Evolutionary conservation across 2,888 invertebrate genomes (phyloP).

Genomic region (Dasypogon diadema): DNA sequence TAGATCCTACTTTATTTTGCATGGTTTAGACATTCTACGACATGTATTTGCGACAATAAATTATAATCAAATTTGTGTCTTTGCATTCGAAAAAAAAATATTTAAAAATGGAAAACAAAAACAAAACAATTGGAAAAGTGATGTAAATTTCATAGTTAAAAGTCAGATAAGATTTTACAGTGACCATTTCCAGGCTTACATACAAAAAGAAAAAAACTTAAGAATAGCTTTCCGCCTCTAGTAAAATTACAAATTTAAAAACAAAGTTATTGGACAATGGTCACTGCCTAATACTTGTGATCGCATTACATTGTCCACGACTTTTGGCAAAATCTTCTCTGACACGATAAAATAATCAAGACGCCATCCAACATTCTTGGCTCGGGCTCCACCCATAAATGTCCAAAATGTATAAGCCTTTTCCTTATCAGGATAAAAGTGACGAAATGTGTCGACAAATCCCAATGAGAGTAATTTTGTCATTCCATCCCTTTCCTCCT

Average conservation of each 20-base stretch:
- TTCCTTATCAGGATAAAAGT: constrained; percentile 85
- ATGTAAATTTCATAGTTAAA: neutral
- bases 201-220: neutral
- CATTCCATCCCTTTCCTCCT: constrained; percentile 93
- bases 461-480: constrained; percentile 83
- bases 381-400: constrained; percentile 87
- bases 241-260: constrained; percentile 71
- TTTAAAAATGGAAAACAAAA: neutral
- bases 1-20: neutral
- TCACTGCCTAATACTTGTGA: constrained; percentile 90
- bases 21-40: neutral
- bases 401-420: constrained; percentile 96
- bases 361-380: constrained; percentile 96
- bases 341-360: constrained; percentile 96
- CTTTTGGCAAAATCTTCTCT: constrained; percentile 77
- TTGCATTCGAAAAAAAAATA: neutral
- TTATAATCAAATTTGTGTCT: neutral
- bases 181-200: neutral
- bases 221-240: neutral
- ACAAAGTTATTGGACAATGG: constrained; percentile 92
- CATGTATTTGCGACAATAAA: constrained; percentile 1
- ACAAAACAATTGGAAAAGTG: neutral
- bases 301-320: constrained; percentile 89
- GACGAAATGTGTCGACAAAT: constrained; percentile 89
- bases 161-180: neutral